Evolutionary conservation across 2,888 invertebrate species (phyloP).

Genomic region (Drosophila helvetica): DNA sequence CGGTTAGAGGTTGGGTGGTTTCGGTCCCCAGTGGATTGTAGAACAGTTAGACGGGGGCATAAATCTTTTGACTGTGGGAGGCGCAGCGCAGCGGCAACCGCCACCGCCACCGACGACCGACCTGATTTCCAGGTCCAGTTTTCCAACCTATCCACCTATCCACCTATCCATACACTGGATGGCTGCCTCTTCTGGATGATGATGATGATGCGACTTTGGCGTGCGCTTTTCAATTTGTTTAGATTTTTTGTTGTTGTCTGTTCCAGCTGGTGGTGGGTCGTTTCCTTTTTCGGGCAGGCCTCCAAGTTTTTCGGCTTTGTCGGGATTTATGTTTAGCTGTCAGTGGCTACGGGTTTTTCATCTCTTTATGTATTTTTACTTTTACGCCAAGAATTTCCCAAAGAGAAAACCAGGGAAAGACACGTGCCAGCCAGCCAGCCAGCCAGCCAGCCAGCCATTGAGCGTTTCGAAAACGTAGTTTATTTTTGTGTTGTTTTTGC

Average conservation of each 20-base stretch:
- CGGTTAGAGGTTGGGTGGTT: slow-evolving; percentile 8
- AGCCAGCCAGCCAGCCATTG: slow-evolving; percentile 45
- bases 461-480: slow-evolving; percentile 31
- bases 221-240: slow-evolving; percentile 77
- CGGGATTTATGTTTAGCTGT: slow-evolving; percentile 69
- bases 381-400: slow-evolving; percentile 66
- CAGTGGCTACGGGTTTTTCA: slow-evolving; percentile 58
- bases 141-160: slow-evolving; percentile 23
- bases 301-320: slow-evolving; percentile 27
- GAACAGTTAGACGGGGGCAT: slow-evolving; percentile 57
- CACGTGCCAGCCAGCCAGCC: slow-evolving; percentile 43
- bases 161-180: slow-evolving; percentile 10
- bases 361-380: slow-evolving; percentile 64
- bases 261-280: slow-evolving; percentile 5
- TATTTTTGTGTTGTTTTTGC: slow-evolving; percentile 29
- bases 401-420: slow-evolving; percentile 43
- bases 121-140: slow-evolving; percentile 50
- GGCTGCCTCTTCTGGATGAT: slow-evolving; percentile 20
- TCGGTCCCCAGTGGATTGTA: slow-evolving; percentile 5
- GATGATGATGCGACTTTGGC: slow-evolving; percentile 76
- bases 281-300: slow-evolving; percentile 30
- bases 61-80: slow-evolving; percentile 73
- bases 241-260: slow-evolving; percentile 35
- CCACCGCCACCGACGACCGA: slow-evolving; percentile 21
- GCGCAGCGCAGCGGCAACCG: slow-evolving; percentile 31